phyloP scores from a whole-genome alignment of 1,140 invertebrate genomes.

The Drosophila trapezifrons region DNA sequence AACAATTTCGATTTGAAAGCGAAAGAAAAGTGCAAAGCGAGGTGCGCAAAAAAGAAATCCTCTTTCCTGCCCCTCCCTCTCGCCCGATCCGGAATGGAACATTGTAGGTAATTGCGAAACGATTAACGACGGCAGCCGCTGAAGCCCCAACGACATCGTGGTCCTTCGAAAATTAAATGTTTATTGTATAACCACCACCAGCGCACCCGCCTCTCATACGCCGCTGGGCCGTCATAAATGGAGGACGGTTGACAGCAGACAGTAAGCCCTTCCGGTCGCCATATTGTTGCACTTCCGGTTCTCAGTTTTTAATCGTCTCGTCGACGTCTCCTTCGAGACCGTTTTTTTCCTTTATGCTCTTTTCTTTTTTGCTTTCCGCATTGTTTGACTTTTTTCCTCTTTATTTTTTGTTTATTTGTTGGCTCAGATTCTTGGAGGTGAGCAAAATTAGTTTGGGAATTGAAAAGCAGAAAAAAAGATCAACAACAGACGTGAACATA shows the following conservation, averaged over 20 bases:
- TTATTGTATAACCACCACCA: constrained; percentile 70
- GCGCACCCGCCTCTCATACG: neutral
- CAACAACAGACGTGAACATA: constrained; percentile 38
- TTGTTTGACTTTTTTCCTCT: constrained; percentile 60
- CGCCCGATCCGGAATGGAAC: constrained; percentile 29
- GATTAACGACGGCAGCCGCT: constrained; percentile 72
- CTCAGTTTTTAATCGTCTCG: constrained; percentile 77
- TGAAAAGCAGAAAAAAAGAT: constrained; percentile 31
- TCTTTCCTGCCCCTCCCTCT: constrained; percentile 12
- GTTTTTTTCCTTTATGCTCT: constrained; percentile 25
- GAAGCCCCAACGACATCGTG: constrained; percentile 40
- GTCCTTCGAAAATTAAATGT: constrained; percentile 77
- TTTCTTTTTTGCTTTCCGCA: constrained; percentile 28
- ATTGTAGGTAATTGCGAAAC: constrained; percentile 80
- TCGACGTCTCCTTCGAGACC: constrained; percentile 40
- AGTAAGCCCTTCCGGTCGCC: constrained; percentile 77
- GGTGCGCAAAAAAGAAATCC: constrained; percentile 27
- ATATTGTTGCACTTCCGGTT: constrained; percentile 82
- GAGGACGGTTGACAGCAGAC: constrained; percentile 56
- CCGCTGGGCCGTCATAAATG: constrained; percentile 36
- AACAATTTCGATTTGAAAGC: constrained; percentile 73
- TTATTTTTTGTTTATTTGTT: constrained; percentile 45
- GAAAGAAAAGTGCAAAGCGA: constrained; percentile 45
- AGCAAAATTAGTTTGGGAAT: constrained; percentile 77
- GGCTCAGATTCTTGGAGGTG: constrained; percentile 57